Evolutionary conservation across 1,140 invertebrate species (phyloP).

Genomic region (Pararge aegeria): DNA sequence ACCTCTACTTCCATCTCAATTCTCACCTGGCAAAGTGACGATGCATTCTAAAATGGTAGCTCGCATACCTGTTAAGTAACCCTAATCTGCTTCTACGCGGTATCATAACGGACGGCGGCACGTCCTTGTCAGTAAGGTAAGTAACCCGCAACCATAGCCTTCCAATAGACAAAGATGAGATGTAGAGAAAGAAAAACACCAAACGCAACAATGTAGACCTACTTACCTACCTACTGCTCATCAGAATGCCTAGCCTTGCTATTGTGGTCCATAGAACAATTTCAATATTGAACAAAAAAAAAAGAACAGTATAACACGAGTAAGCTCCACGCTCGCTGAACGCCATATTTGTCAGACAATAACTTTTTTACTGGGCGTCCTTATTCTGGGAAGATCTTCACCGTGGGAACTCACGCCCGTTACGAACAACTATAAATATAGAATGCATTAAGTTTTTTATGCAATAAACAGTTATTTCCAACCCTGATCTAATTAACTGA

Average conservation of each 20-base stretch:
- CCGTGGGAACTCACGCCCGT: slow-evolving; percentile 34
- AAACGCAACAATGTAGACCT: no score
- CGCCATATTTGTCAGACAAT: slow-evolving; percentile 31
- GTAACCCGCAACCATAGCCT: no score
- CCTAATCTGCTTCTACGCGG: no score
- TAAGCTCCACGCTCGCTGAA: slow-evolving; percentile 10
- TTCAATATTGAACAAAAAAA: slow-evolving; percentile 7
- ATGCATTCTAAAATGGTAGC: no score
- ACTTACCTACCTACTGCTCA: neutral
- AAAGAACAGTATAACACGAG: slow-evolving; percentile 16
- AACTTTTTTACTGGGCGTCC: slow-evolving; percentile 21
- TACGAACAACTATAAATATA: slow-evolving; percentile 15
- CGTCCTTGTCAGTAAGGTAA: no score
- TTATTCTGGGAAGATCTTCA: slow-evolving; percentile 27
- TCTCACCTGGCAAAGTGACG: no score
- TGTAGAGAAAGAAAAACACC: no score
- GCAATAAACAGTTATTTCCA: slow-evolving; percentile 23
- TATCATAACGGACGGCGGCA: no score
- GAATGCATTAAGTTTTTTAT: slow-evolving; percentile 22
- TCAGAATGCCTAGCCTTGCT: neutral
- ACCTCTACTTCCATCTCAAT: no score
- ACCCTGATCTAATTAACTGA: slow-evolving; percentile 32
- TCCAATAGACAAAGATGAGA: no score
- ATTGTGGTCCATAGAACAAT: slow-evolving; percentile 3
- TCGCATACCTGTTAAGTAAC: no score